A percentile compares a stretch with the other conserved stretches of the same genome.
These are phyloP conservation scores for Mythimna pallens DNA, from an alignment of 2,888 invertebrate genomes.

Conservation along the genomic window DNA sequence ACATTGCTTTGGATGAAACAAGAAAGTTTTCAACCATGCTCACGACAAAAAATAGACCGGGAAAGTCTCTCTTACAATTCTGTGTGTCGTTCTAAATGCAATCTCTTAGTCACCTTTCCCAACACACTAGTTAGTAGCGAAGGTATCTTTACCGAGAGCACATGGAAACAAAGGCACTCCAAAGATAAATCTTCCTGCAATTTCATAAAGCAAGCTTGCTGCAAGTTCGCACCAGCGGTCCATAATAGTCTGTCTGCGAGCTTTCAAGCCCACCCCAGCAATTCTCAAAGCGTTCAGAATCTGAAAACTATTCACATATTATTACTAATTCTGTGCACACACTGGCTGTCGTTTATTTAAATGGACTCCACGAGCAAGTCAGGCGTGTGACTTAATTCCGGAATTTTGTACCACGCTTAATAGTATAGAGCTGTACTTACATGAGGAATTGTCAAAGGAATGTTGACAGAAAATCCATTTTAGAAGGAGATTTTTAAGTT, in stretches of 20 bases:
- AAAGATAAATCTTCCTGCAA: slow-evolving; percentile 37
- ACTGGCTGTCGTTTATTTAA: slow-evolving; percentile 71
- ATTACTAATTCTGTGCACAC: slow-evolving; percentile 71
- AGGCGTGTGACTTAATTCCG: slow-evolving; percentile 73
- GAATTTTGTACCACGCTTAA: slow-evolving; percentile 61
- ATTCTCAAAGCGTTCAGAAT: slow-evolving; percentile 54
- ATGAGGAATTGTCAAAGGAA: slow-evolving; percentile 10
- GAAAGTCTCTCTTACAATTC: not conserved
- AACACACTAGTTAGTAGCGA: not conserved
- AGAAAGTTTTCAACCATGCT: too few relatives aligned
- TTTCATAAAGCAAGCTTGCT: slow-evolving; percentile 24
- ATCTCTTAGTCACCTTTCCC: not conserved
- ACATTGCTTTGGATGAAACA: too few relatives aligned
- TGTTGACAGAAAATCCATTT: slow-evolving; percentile 5
- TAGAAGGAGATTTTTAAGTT: too few relatives aligned
- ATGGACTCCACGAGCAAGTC: slow-evolving; percentile 71
- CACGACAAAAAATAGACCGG: too few relatives aligned
- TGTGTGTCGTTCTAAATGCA: not conserved
- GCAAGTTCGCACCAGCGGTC: slow-evolving; percentile 10
- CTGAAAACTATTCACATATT: slow-evolving; percentile 65
- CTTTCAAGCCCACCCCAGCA: slow-evolving; percentile 44
- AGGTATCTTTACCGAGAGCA: slow-evolving; percentile 2
- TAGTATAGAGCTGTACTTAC: slow-evolving; percentile 16
- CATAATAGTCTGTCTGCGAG: slow-evolving; percentile 41
- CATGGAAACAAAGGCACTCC: slow-evolving; percentile 27